These are phyloP conservation scores for Dicerorhinus sumatrensis DNA, from an alignment of 2,113 vertebrate genomes.

Conservation along the genomic window DNA sequence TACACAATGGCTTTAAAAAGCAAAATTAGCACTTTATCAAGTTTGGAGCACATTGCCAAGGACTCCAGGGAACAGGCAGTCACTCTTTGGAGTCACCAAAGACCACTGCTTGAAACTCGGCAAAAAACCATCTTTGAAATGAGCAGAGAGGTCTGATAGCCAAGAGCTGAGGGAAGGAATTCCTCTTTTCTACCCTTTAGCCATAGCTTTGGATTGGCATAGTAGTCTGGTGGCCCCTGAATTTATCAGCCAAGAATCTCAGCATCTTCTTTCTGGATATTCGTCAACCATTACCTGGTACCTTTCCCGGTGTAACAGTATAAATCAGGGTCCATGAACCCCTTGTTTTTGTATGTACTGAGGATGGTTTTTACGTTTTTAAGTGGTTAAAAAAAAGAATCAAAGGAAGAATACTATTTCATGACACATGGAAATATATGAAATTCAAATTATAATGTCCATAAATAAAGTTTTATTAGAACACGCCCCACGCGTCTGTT, in stretches of 20 bases:
- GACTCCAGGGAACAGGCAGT: not conserved
- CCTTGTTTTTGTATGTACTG: not conserved
- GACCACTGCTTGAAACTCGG: not conserved
- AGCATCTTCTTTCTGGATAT: not conserved
- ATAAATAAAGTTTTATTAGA: not conserved
- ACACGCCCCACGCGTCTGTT: rapidly evolving
- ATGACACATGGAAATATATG: not conserved
- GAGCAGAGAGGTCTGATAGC: not conserved
- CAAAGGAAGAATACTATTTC: not conserved
- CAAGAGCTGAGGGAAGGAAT: not conserved
- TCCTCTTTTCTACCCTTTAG: too few species aligned
- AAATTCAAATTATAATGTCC: not conserved
- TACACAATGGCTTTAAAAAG: conserved; percentile 52
- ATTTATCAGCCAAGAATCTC: not conserved
- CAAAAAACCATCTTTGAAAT: not conserved
- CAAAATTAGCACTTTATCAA: conserved; percentile 61
- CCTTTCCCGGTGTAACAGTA: not conserved
- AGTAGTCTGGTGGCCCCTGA: not conserved
- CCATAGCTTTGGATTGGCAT: too few species aligned
- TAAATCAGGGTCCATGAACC: not conserved
- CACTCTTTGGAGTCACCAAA: not conserved
- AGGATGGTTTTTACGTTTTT: not conserved
- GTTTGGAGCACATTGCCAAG: conserved; percentile 46
- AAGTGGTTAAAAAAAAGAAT: not conserved
- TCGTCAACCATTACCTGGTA: not conserved